Evolutionary conservation across 2,113 vertebrate genomes (phyloP).

Genomic region (Tragelaphus strepsiceros): DNA sequence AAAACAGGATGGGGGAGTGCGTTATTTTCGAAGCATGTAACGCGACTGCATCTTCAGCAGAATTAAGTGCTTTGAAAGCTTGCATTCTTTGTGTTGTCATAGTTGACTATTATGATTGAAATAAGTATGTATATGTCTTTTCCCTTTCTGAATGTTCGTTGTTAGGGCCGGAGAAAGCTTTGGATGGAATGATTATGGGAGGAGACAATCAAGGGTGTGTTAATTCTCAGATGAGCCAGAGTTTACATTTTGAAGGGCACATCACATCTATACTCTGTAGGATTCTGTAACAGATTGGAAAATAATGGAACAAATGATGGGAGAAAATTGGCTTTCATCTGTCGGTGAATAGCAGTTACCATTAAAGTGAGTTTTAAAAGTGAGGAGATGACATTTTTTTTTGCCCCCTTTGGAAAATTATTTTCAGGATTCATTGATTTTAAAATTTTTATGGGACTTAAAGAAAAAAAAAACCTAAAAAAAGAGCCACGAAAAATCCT

Average conservation of each 20-base stretch:
- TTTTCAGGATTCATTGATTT: conserved; percentile 14
- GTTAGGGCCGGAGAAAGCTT: neutral
- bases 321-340: conserved; percentile 22
- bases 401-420: conserved; percentile 12
- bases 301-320: conserved; percentile 24
- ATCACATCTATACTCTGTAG: neutral
- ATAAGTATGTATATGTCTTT: neutral
- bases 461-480: neutral
- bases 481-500: neutral
- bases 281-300: neutral
- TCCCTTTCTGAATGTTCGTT: conserved; percentile 35
- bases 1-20: conserved; percentile 57
- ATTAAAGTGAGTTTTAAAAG: conserved; percentile 34
- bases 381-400: neutral
- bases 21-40: conserved; percentile 70
- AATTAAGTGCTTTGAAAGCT: conserved; percentile 70
- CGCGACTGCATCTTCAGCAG: conserved; percentile 56
- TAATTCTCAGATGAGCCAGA: neutral
- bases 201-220: neutral
- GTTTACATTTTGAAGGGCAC: neutral
- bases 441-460: neutral
- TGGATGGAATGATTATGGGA: neutral
- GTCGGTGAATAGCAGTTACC: neutral
- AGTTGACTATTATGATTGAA: conserved; percentile 31
- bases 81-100: conserved; percentile 32